A percentile compares a stretch with the other conserved stretches of the same genome.
Evolutionary conservation across 2,888 invertebrate species (phyloP).

Genomic region (Tiphia femorata): DNA sequence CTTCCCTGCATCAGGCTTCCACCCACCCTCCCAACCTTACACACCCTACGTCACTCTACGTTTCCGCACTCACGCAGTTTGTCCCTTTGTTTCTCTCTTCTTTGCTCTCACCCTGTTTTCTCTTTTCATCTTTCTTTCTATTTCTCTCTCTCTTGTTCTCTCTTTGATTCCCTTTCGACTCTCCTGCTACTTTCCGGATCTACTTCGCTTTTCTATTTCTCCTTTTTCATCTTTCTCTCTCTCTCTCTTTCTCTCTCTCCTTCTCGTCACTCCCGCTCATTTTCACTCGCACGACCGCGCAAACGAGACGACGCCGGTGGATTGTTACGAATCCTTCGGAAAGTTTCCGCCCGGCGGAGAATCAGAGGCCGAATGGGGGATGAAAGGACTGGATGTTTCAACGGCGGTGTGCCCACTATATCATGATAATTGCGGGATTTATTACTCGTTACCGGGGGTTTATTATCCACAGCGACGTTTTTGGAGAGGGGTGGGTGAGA

Average conservation of each 20-base stretch:
- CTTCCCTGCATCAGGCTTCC: too few relatives aligned
- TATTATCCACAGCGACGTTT: constrained; percentile 23
- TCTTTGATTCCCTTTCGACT: background rate
- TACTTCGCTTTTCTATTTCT: background rate
- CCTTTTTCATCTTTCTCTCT: background rate
- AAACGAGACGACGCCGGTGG: constrained; percentile 25
- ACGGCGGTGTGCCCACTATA: constrained; percentile 26
- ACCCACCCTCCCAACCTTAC: too few relatives aligned
- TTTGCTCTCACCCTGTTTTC: background rate
- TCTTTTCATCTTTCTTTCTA: background rate
- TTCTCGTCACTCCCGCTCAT: constrained; percentile 10
- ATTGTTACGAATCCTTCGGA: constrained; percentile 47
- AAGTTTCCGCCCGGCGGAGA: constrained; percentile 33
- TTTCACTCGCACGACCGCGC: constrained; percentile 3
- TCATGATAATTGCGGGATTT: constrained; percentile 39
- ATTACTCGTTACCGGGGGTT: constrained; percentile 33
- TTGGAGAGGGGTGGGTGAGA: constrained; percentile 18
- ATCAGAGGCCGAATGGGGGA: constrained; percentile 27
- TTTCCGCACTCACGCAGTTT: too few relatives aligned
- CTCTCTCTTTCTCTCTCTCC: background rate
- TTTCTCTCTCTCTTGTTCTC: background rate
- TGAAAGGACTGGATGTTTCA: constrained; percentile 35
- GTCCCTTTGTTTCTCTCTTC: background rate
- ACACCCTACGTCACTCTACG: too few relatives aligned
- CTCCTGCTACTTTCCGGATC: too few relatives aligned